Evolutionary conservation across 1,140 invertebrate genomes (phyloP), one percentile per base, ranked within the genome.

Genomic region (Leptinotarsa defecta): DNA sequence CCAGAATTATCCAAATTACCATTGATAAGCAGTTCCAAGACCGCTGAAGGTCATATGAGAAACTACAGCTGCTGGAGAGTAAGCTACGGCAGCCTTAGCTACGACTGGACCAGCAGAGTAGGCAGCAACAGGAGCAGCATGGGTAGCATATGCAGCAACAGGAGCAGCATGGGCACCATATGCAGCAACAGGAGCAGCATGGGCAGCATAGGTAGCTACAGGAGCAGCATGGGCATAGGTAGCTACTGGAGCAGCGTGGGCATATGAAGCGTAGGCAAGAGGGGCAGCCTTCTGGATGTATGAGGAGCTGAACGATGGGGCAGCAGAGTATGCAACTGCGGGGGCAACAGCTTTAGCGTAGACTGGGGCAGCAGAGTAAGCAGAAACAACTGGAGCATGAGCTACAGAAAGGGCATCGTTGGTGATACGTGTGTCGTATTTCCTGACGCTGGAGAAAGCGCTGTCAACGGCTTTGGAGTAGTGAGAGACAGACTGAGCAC

Each of bases 391-490:
- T 20, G 70, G 70, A 22, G 74, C 74, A 4, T 75, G 68, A 20
- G 74, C 68, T 63, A 77, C 49, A 19, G 84, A 79, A 19, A 88
- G 80, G 20, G 86, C 89, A 76, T 90, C 89, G 81, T 91, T 91
- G 84, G 87, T 91, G 80, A 88, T 86, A 68, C 89, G 86, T 20
- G 87, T 89, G 82, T 90, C 90, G 81, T 86, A 86, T 85, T 91
- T 91, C 81, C 89, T 88, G 6, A 91, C 89, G 78, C 87, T 89
- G 71, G 90, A 90, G 86, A 88, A 91, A n/a, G 90, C 88, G 63
- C 87, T 89, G 81, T 91, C 89, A 20, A 91, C 89, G 62, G 89
- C 88, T 83, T 91, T 91, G 74, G 87, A 87, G 86, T 89, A 90
- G 74, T 87, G 85, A 72, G 89, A 89, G 4, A 90, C 86, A 17